phyloP scores from a whole-genome alignment of 2,888 invertebrate genomes.

The Drosophila helvetica region DNA sequence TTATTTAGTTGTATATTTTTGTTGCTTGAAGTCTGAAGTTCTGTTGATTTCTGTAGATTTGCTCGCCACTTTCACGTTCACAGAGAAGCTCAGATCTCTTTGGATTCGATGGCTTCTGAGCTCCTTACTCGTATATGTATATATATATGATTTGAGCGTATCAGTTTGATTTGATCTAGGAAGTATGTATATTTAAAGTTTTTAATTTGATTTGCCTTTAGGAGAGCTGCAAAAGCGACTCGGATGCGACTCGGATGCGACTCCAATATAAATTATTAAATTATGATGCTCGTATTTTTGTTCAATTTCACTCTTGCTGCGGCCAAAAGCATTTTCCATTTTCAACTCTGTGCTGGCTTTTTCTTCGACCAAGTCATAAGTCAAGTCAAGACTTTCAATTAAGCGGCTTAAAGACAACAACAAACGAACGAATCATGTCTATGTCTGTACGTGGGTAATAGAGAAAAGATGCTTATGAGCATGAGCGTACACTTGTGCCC shows the following conservation, averaged over 20 bases:
- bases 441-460: conserved; percentile 46
- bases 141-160: conserved; percentile 24
- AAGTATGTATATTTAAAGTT: background rate
- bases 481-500: conserved; percentile 28
- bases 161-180: conserved; percentile 14
- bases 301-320: conserved; percentile 19
- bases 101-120: background rate
- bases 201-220: conserved; percentile 1
- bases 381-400: conserved; percentile 74
- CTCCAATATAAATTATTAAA: conserved; percentile 15
- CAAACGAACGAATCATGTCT: conserved; percentile 31
- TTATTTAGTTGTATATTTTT: conserved; percentile 32
- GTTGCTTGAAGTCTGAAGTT: conserved; percentile 21
- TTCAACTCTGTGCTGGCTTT: conserved; percentile 15
- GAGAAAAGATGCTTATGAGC: conserved; percentile 70
- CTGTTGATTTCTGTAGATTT: conserved; percentile 41
- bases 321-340: conserved; percentile 53
- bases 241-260: background rate
- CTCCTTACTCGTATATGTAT: conserved; percentile 23
- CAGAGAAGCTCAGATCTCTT: conserved; percentile 12
- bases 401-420: conserved; percentile 68
- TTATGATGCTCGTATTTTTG: conserved; percentile 8
- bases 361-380: conserved; percentile 63
- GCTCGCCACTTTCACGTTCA: conserved; percentile 62
- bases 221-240: conserved; percentile 20